phyloP scores from a whole-genome alignment of 2,113 vertebrate species.

The Cricetomys ansorgei region DNA sequence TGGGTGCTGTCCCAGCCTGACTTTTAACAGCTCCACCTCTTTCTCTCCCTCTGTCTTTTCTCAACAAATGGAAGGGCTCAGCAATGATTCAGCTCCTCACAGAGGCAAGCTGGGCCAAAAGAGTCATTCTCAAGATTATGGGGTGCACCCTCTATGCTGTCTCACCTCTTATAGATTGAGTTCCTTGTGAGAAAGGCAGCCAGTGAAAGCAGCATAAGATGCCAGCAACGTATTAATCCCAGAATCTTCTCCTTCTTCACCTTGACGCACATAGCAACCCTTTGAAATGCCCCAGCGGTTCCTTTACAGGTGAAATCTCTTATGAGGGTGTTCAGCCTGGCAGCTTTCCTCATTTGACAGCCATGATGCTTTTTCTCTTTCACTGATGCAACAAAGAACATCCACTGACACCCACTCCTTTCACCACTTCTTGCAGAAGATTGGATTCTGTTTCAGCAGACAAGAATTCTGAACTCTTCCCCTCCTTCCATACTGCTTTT shows the following conservation, averaged over 20 bases:
- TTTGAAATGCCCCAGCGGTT: neutral
- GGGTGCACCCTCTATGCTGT: too few species aligned
- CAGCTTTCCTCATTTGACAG: neutral
- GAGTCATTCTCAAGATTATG: neutral
- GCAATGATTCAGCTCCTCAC: neutral
- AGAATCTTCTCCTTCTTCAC: neutral
- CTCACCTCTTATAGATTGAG: neutral
- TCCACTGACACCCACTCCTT: neutral
- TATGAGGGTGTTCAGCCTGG: neutral
- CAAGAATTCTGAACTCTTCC: neutral
- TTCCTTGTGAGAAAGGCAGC: neutral
- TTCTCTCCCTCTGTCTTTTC: neutral
- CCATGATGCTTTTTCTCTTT: neutral
- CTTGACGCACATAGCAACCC: neutral
- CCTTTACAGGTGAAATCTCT: neutral
- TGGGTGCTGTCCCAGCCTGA: neutral
- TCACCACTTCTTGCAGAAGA: neutral
- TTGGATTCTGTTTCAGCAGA: neutral
- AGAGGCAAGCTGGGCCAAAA: neutral
- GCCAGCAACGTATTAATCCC: neutral
- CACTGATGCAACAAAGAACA: neutral
- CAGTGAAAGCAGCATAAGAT: neutral
- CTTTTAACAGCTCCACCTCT: neutral
- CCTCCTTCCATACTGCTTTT: neutral
- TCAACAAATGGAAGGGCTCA: neutral